These are phyloP conservation scores for Phoeniculus purpureus DNA, from an alignment of 2,797 vertebrate genomes.

Conservation along the genomic window DNA sequence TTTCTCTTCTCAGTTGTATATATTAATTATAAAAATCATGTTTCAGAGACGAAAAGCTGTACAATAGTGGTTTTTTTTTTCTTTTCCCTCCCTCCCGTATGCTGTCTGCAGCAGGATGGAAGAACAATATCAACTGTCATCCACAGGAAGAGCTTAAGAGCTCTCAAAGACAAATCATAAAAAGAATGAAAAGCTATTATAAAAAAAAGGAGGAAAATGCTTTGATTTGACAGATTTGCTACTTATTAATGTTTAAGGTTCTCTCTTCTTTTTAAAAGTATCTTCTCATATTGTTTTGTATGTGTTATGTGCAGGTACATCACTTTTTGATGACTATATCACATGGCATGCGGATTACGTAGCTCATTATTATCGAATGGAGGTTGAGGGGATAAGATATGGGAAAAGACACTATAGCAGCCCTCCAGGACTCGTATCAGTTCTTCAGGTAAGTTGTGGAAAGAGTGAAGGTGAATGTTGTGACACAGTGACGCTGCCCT, in stretches of 20 bases:
- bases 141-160: conserved; percentile 81
- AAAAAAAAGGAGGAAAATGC: conserved; percentile 79
- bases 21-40: conserved; percentile 88
- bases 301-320: conserved; percentile 68
- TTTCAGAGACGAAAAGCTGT: conserved; percentile 77
- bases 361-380: conserved; percentile 29
- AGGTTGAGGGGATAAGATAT: conserved; percentile 7
- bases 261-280: conserved; percentile 76
- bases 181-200: conserved; percentile 86
- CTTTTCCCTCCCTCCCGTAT: conserved; percentile 71
- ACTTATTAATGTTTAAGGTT: conserved; percentile 84
- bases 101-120: conserved; percentile 82
- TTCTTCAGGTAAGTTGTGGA: background rate
- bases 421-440: background rate
- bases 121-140: conserved; percentile 87
- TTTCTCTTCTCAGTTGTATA: conserved; percentile 84
- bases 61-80: conserved; percentile 73
- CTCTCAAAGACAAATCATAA: conserved; percentile 87
- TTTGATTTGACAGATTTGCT: conserved; percentile 81
- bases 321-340: conserved; percentile 78
- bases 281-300: conserved; percentile 76
- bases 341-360: conserved; percentile 56
- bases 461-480: background rate
- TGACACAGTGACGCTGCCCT: background rate
- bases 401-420: background rate